phyloP scores from a whole-genome alignment of 2,113 vertebrate species.

The Dermatemys mawii region DNA sequence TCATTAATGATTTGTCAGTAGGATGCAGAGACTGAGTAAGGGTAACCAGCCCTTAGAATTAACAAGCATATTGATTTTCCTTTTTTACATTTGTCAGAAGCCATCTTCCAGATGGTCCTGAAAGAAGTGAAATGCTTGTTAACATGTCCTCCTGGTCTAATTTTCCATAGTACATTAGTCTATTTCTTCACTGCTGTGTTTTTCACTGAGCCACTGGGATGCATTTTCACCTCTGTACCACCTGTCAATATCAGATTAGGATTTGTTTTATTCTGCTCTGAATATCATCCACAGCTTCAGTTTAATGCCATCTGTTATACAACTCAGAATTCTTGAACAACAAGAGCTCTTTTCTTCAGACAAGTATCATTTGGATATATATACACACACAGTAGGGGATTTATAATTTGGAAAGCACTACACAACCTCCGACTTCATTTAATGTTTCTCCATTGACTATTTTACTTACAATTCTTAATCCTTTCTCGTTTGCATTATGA shows the following conservation, averaged over 20 bases:
- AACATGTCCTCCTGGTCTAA: background rate
- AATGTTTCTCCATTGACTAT: constrained; percentile 24
- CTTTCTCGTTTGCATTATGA: constrained; percentile 51
- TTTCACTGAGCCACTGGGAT: constrained; percentile 8
- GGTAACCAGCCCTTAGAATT: background rate
- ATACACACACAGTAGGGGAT: background rate
- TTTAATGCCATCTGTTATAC: constrained; percentile 65
- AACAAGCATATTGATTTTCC: background rate
- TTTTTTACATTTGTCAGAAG: background rate
- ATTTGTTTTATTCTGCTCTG: constrained; percentile 22
- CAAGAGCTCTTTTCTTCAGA: constrained; percentile 15
- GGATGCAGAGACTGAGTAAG: background rate
- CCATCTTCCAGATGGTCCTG: background rate
- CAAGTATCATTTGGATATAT: constrained; percentile 41
- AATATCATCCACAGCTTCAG: constrained; percentile 31
- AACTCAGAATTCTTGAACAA: constrained; percentile 46
- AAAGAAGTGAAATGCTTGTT: constrained; percentile 48
- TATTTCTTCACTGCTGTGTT: background rate
- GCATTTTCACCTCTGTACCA: constrained; percentile 50
- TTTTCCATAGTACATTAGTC: background rate
- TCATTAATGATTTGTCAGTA: background rate
- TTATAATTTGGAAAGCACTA: constrained; percentile 47
- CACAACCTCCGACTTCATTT: constrained; percentile 45
- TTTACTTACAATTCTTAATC: constrained; percentile 40
- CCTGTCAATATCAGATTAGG: constrained; percentile 41